Conservation (phyloP, 64 coral and sea anemone genomes). For the Exaiptasia diaphana region DNA sequence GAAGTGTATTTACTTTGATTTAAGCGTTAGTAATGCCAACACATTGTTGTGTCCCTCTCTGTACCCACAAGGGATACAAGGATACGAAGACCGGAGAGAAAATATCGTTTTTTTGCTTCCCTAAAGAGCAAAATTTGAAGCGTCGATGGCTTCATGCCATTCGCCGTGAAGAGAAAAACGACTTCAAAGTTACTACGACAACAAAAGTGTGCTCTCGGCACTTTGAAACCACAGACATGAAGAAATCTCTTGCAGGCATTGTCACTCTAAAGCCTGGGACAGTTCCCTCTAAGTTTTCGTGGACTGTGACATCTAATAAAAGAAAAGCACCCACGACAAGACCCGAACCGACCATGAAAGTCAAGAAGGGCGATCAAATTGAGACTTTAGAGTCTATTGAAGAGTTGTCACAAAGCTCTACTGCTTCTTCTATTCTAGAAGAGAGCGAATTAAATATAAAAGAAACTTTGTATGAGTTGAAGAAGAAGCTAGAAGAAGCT, state of each 20-base stretch:
- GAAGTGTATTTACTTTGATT: no score
- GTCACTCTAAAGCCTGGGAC: neutral
- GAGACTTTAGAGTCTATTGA: no score
- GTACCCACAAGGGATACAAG: slow-evolving; percentile 21
- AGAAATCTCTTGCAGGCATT: neutral
- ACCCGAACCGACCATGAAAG: no score
- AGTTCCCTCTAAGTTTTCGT: neutral
- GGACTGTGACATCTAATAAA: no score
- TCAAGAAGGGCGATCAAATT: no score
- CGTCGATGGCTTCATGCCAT: slow-evolving; percentile 14
- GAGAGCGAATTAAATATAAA: no score
- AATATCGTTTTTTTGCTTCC: neutral
- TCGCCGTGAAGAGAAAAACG: neutral
- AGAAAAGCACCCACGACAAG: no score
- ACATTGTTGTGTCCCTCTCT: slow-evolving; percentile 45
- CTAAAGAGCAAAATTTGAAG: neutral
- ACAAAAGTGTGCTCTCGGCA: slow-evolving; percentile 6
- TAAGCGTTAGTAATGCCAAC: neutral
- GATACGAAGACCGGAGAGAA: neutral
- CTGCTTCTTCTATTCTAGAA: no score
- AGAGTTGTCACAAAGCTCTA: no score
- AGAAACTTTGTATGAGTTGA: no score
- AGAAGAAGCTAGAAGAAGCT: no score
- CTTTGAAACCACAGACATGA: neutral
- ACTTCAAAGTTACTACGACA: neutral